Evolutionary conservation across 2,797 vertebrate species (phyloP).

Genomic region (Denticeps clupeoides): DNA sequence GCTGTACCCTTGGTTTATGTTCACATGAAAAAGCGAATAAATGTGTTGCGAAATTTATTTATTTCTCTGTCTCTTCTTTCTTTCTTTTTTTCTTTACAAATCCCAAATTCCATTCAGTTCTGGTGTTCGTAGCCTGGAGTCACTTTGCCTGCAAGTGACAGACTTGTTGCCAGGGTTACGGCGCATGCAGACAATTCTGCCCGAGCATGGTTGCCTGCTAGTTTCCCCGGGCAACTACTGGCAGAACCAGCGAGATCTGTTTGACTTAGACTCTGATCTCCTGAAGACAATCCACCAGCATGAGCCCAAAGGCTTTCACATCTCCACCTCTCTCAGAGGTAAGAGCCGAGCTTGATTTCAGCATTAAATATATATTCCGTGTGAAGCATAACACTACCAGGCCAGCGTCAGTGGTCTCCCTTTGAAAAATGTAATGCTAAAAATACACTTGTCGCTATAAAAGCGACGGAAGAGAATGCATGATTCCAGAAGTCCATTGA

Average conservation of each 20-base stretch:
- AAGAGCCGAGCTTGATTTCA: too few relatives aligned
- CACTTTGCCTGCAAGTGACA: constrained; percentile 84
- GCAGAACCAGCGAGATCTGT: constrained; percentile 86
- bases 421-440: too few relatives aligned
- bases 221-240: constrained; percentile 94
- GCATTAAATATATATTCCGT: too few relatives aligned
- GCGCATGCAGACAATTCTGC: constrained; percentile 76
- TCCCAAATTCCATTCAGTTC: constrained; percentile 55
- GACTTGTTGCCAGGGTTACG: constrained; percentile 82
- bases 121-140: constrained; percentile 72
- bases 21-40: too few relatives aligned
- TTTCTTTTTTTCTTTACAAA: not conserved
- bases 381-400: too few relatives aligned
- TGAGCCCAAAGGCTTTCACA: constrained; percentile 90
- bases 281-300: constrained; percentile 89
- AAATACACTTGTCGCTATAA: too few relatives aligned
- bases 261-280: constrained; percentile 80
- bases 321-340: constrained; percentile 91
- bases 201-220: constrained; percentile 86
- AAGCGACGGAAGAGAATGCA: too few relatives aligned
- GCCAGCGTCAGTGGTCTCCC: too few relatives aligned
- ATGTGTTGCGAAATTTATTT: too few relatives aligned
- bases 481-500: too few relatives aligned
- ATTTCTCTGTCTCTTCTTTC: not conserved
- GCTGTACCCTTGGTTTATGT: too few relatives aligned